Conservation (phyloP, 2,113 vertebrate genomes). For the Piliocolobus tephrosceles region DNA sequence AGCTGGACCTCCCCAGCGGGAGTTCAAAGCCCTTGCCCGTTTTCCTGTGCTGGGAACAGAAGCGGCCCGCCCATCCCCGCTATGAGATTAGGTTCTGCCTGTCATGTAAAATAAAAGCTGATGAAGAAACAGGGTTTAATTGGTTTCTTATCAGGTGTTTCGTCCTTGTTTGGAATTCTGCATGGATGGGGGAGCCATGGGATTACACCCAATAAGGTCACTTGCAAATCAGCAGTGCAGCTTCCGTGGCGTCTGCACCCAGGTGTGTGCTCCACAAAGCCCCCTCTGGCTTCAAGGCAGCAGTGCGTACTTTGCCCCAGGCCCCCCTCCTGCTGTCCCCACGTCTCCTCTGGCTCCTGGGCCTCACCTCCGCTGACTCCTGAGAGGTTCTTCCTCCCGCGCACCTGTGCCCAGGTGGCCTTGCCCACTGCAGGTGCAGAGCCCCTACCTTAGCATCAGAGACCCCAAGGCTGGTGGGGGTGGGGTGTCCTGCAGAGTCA, state of each 20-base stretch:
- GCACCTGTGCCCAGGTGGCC: neutral
- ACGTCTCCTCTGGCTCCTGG: too few relatives aligned
- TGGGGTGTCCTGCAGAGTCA: too few relatives aligned
- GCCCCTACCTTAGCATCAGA: neutral
- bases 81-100: neutral
- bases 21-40: conserved; percentile 53
- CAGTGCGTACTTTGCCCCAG: neutral
- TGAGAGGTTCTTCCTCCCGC: neutral
- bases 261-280: fast-evolving
- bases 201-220: neutral
- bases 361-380: neutral
- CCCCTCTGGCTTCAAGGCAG: fast-evolving
- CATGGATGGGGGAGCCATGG: neutral
- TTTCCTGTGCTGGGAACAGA: conserved; percentile 20
- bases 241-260: neutral
- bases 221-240: fast-evolving
- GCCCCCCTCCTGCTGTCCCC: neutral
- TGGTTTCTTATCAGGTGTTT: conserved; percentile 4
- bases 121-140: conserved; percentile 29
- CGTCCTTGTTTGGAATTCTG: neutral
- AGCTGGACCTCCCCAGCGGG: neutral
- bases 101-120: neutral
- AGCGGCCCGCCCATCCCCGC: neutral
- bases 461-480: neutral
- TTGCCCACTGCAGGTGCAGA: too few relatives aligned